Percentiles rank a stretch among this genome's conserved stretches.
Evolutionary conservation across 2,113 vertebrate species (phyloP).

Genomic region (Crotalus horridus): DNA sequence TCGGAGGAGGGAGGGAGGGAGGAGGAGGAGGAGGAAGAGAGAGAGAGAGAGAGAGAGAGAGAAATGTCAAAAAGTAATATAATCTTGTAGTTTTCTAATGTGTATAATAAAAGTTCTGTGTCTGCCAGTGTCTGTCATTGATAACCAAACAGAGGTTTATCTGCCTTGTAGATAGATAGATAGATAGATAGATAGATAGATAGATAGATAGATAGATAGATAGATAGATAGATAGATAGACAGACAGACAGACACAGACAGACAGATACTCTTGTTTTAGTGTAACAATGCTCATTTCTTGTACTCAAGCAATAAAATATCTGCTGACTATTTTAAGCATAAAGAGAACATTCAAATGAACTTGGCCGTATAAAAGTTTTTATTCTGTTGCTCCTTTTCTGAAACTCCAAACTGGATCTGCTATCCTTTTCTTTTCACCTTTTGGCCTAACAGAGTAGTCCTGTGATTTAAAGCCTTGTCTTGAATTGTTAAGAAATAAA

Average conservation of each 20-base stretch:
- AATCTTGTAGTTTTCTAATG: no score
- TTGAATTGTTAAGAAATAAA: slow-evolving; percentile 51
- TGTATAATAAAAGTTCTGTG: no score
- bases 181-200: no score
- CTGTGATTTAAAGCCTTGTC: slow-evolving; percentile 38
- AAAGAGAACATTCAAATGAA: slow-evolving; percentile 63
- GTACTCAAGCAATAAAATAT: slow-evolving; percentile 55
- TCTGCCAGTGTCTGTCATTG: no score
- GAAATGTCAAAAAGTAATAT: no score
- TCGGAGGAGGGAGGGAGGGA: not conserved
- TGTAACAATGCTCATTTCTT: slow-evolving; percentile 62
- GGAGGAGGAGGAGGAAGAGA: not conserved
- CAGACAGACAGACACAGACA: no score
- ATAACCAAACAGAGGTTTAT: no score
- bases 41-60: no score
- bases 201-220: no score
- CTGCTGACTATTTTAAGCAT: slow-evolving; percentile 53
- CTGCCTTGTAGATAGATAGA: no score
- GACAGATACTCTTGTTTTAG: slow-evolving; percentile 35
- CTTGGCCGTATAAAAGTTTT: slow-evolving; percentile 57
- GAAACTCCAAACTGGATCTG: slow-evolving; percentile 32
- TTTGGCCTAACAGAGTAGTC: slow-evolving; percentile 38
- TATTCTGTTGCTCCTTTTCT: slow-evolving; percentile 45
- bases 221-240: no score
- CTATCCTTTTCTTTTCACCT: slow-evolving; percentile 57